These are phyloP conservation scores for Pristionchus japonicus DNA, from an alignment of 2,888 invertebrate genomes.

Conservation along the genomic window DNA sequence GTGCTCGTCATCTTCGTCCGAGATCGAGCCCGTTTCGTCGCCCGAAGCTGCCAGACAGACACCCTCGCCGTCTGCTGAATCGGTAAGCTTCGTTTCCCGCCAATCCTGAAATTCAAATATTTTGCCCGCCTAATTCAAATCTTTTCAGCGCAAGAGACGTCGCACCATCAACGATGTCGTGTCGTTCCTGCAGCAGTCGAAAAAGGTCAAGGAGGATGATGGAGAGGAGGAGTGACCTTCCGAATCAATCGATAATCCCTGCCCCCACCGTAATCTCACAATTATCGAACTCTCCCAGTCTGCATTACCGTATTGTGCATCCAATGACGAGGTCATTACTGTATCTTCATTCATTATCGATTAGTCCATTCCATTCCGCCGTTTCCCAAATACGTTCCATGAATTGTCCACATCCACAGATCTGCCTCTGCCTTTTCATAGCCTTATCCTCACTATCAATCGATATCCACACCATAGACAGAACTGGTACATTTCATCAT, in stretches of 20 bases:
- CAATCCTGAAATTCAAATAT: neutral
- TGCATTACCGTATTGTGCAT: constrained; percentile 15
- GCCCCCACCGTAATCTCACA: neutral
- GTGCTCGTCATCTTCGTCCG: constrained; percentile 14
- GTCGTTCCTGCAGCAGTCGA: constrained; percentile 27
- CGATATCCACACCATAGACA: constrained; percentile 35
- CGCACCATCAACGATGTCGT: constrained; percentile 47
- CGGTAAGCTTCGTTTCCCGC: neutral
- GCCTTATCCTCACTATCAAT: neutral
- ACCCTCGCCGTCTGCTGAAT: neutral
- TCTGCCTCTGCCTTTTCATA: constrained; percentile 28
- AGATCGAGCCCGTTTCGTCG: neutral
- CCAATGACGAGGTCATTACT: constrained; percentile 14
- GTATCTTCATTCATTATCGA: constrained; percentile 8
- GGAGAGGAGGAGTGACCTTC: constrained; percentile 13
- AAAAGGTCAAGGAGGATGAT: constrained; percentile 27
- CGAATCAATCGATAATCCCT: neutral
- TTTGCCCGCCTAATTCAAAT: constrained; percentile 1
- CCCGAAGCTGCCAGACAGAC: constrained; percentile 12
- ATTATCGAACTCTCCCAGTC: neutral
- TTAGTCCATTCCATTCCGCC: too few species aligned
- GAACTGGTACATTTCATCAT: constrained; percentile 10
- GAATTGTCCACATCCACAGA: neutral
- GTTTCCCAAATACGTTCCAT: constrained; percentile 5
- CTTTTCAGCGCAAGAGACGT: constrained; percentile 37